A percentile compares a stretch with the other conserved stretches of the same genome.
Evolutionary conservation across 2,888 invertebrate species (phyloP).

Genomic region (Homarus gammarus): DNA sequence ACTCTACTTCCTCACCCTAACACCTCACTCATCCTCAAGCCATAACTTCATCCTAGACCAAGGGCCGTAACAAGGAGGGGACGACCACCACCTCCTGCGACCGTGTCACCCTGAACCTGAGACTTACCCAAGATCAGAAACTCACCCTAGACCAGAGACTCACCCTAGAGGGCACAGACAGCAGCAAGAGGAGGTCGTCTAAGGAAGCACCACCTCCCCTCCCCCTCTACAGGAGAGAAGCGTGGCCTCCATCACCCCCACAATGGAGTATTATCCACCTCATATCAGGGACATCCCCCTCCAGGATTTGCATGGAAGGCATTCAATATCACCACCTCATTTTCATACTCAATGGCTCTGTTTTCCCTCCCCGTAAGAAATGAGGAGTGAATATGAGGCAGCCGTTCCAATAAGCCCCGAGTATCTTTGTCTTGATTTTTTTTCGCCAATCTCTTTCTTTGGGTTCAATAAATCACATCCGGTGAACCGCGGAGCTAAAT

Average conservation of each 20-base stretch:
- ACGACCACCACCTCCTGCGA: too few relatives aligned
- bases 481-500: not conserved
- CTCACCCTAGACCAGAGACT: not conserved
- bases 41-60: not conserved
- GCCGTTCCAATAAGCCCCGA: slow-evolving; percentile 21
- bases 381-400: slow-evolving; percentile 24
- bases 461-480: not conserved
- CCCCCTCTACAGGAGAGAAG: not conserved
- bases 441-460: not conserved
- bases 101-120: too few relatives aligned
- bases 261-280: slow-evolving; percentile 53
- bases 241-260: slow-evolving; percentile 3
- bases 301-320: slow-evolving; percentile 59
- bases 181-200: not conserved
- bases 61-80: too few relatives aligned
- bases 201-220: not conserved
- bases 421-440: slow-evolving; percentile 25
- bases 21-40: not conserved
- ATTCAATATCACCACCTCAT: slow-evolving; percentile 53
- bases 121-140: too few relatives aligned
- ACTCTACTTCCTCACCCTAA: too few relatives aligned
- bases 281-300: slow-evolving; percentile 31
- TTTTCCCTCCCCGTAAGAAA: slow-evolving; percentile 50
- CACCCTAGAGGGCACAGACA: not conserved
- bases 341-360: slow-evolving; percentile 56